Conservation (phyloP, 2,797 vertebrate genomes). For the Halcyon chelicuti region DNA sequence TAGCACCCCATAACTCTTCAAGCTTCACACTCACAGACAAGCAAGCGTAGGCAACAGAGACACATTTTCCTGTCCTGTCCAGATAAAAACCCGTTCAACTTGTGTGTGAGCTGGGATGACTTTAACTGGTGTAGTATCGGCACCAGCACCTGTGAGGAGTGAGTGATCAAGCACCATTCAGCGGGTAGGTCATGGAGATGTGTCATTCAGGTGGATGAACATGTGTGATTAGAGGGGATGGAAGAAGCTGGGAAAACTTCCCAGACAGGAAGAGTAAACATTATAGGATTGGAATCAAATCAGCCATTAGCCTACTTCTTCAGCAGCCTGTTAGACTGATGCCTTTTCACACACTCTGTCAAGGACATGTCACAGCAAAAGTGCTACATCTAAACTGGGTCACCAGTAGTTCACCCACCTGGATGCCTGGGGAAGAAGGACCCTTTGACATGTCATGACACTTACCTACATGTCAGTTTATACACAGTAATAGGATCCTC, state of each 20-base stretch:
- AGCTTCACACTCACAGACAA: not conserved
- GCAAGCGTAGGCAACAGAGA: not conserved
- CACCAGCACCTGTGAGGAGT: not conserved
- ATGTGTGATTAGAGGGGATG: not conserved
- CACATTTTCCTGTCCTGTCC: not conserved
- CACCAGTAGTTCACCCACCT: not conserved
- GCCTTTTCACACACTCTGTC: not conserved
- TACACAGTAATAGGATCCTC: not conserved
- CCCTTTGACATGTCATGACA: no score
- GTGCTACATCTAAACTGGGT: not conserved
- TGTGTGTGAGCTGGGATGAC: not conserved
- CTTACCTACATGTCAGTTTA: no score
- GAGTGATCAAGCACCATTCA: not conserved
- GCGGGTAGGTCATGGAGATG: not conserved
- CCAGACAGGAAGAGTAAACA: not conserved
- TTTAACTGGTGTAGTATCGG: not conserved
- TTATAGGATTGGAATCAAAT: not conserved
- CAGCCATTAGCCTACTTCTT: not conserved
- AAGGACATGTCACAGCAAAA: not conserved
- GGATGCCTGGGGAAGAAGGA: not conserved
- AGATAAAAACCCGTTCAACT: not conserved
- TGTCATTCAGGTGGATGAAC: not conserved
- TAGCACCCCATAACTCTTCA: not conserved
- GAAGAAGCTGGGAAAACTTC: not conserved
- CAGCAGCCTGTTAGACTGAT: not conserved